Evolutionary conservation across 2,888 invertebrate species (phyloP).

Genomic region (Leucoptera coffeella): DNA sequence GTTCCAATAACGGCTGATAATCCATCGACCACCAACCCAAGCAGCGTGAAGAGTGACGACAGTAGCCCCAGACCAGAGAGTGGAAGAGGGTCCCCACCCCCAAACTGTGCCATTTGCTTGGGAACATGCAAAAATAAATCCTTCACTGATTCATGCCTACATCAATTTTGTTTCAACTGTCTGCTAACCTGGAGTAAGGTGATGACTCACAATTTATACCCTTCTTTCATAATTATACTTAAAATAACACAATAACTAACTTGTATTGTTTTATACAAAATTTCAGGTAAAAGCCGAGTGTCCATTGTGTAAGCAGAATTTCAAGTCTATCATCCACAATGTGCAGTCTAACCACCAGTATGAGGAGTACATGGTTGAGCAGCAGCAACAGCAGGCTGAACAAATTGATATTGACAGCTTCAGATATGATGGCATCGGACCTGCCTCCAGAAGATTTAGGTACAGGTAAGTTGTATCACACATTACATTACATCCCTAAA

Average conservation of each 20-base stretch:
- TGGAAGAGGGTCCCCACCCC: slow-evolving; percentile 63
- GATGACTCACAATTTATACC: no score
- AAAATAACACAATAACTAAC: no score
- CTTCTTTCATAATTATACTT: no score
- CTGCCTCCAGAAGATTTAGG: slow-evolving; percentile 33
- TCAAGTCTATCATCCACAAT: slow-evolving; percentile 89
- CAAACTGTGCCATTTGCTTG: slow-evolving; percentile 90
- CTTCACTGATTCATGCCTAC: slow-evolving; percentile 87
- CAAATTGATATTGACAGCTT: slow-evolving; percentile 25
- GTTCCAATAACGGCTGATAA: slow-evolving; percentile 21
- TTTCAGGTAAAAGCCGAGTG: slow-evolving; percentile 85
- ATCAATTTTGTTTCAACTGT: slow-evolving; percentile 92
- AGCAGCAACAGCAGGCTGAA: slow-evolving; percentile 22
- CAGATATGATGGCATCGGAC: no score
- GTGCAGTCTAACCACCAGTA: slow-evolving; percentile 82
- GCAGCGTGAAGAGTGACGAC: slow-evolving; percentile 39
- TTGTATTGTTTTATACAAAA: slow-evolving; percentile 7
- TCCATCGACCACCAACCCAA: slow-evolving; percentile 30
- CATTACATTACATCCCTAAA: not conserved
- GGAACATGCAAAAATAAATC: slow-evolving; percentile 82
- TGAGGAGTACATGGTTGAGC: slow-evolving; percentile 70
- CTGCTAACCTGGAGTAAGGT: slow-evolving; percentile 91
- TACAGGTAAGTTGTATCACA: slow-evolving; percentile 26
- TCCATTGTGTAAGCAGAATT: slow-evolving; percentile 89
- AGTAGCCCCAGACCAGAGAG: slow-evolving; percentile 32